Evolutionary conservation across 2,113 vertebrate genomes (phyloP).

Genomic region (Trinectes maculatus): DNA sequence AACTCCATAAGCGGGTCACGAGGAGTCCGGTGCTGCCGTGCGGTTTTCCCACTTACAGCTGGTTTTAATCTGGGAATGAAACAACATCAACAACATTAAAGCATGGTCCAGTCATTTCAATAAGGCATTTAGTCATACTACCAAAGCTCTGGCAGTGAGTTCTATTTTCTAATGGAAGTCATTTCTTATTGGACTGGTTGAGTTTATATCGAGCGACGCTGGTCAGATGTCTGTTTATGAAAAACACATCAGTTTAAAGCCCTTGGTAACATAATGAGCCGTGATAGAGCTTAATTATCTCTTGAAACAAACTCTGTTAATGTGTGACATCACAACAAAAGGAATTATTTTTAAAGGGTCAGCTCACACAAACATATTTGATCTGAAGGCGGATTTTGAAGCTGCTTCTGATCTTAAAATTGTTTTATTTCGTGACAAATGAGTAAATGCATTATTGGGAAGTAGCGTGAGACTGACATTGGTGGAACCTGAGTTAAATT

Average conservation of each 20-base stretch:
- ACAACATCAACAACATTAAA: constrained; percentile 9
- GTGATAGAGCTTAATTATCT: background rate
- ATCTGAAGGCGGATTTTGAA: too few species aligned
- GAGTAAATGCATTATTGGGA: too few species aligned
- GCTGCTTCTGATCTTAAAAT: too few species aligned
- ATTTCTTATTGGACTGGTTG: constrained; percentile 4
- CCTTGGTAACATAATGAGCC: background rate
- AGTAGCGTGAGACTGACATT: background rate
- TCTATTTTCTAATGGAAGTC: background rate
- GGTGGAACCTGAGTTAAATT: too few species aligned
- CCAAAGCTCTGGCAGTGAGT: background rate
- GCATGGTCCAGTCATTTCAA: constrained; percentile 34
- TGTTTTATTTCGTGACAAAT: too few species aligned
- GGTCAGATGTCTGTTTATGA: background rate
- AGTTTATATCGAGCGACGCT: background rate
- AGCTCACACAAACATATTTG: background rate
- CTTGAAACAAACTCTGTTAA: background rate
- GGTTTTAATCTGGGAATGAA: constrained; percentile 32
- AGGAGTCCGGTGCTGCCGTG: constrained; percentile 25
- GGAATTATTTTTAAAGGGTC: background rate
- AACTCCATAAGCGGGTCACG: constrained; percentile 65
- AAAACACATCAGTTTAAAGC: background rate
- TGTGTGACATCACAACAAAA: background rate
- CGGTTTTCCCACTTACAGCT: constrained; percentile 28
- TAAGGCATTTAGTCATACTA: constrained; percentile 16